Evolutionary conservation across 2,888 invertebrate species (phyloP).

Genomic region (Amiota communis): DNA sequence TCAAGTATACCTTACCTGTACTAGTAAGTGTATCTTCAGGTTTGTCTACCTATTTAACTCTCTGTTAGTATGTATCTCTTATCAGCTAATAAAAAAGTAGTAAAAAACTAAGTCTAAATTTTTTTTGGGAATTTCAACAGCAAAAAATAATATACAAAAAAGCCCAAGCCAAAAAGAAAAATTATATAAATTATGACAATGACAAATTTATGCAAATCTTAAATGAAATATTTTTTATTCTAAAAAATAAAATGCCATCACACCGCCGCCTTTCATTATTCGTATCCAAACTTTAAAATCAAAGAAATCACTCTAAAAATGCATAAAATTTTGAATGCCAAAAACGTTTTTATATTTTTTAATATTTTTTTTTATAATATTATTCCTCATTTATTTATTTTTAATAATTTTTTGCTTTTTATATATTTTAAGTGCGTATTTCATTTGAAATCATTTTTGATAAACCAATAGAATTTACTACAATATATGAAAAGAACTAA

Average conservation of each 20-base stretch:
- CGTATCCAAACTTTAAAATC: conserved; percentile 4
- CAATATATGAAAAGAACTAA: no score
- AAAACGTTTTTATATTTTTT: background rate
- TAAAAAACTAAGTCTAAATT: conserved; percentile 14
- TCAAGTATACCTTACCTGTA: no score
- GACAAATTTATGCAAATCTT: conserved; percentile 24
- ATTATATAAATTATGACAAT: conserved; percentile 9
- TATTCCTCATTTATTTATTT: background rate
- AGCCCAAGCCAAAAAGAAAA: background rate
- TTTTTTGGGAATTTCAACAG: background rate
- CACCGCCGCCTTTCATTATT: background rate
- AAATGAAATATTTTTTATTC: conserved; percentile 12
- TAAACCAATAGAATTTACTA: background rate
- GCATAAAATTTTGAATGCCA: background rate
- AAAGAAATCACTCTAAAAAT: background rate
- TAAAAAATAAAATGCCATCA: background rate
- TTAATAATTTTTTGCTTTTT: background rate
- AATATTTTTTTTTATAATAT: background rate
- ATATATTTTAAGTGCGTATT: background rate
- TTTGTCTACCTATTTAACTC: no score
- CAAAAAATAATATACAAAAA: background rate
- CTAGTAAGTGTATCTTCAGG: no score
- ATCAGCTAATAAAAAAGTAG: conserved; percentile 29
- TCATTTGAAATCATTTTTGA: background rate
- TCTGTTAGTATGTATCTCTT: background rate